These are phyloP conservation scores for Hirudo medicinalis DNA, from an alignment of 1,140 invertebrate genomes.

Conservation along the genomic window DNA sequence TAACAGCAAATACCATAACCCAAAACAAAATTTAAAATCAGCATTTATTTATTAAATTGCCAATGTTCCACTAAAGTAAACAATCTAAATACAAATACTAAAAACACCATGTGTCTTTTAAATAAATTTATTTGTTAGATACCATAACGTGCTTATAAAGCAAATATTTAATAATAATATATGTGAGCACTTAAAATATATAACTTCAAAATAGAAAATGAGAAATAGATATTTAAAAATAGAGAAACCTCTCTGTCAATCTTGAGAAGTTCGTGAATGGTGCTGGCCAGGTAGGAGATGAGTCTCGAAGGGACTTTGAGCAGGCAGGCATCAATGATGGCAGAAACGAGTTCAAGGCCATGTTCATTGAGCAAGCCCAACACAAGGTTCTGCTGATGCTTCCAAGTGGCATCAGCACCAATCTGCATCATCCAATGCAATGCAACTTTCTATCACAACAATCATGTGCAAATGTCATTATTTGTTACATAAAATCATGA, in stretches of 20 bases:
- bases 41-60: neutral
- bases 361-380: conserved; percentile 54
- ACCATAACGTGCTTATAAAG: too few species aligned
- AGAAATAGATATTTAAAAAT: too few species aligned
- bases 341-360: conserved; percentile 59
- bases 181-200: too few species aligned
- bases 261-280: conserved; percentile 60
- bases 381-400: conserved; percentile 43
- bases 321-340: conserved; percentile 62
- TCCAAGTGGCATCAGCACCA: neutral
- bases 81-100: neutral
- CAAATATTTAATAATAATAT: too few species aligned
- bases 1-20: neutral
- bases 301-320: conserved; percentile 70
- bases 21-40: neutral
- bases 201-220: too few species aligned
- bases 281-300: conserved; percentile 68
- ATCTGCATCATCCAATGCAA: too few species aligned
- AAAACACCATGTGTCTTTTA: too few species aligned
- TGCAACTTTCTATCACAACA: too few species aligned
- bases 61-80: conserved; percentile 1
- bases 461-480: too few species aligned
- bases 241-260: conserved; percentile 51
- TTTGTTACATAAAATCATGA: too few species aligned
- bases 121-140: too few species aligned